Base-by-base conservation (phyloP, 2,888 invertebrate genomes). In the Linyphia triangularis region DNA sequence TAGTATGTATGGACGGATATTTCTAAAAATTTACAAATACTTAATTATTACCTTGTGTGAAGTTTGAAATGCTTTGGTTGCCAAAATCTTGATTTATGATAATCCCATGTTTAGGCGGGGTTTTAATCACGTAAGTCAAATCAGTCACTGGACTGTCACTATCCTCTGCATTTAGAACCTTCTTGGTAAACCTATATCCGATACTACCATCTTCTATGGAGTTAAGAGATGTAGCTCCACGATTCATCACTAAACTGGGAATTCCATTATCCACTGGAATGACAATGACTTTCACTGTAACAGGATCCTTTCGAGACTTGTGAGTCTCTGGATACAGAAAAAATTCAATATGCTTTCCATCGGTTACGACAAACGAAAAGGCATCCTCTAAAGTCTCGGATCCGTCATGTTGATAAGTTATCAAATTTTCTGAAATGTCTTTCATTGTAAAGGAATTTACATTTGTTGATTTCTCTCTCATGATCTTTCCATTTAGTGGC, bases 401-500 rank as follows among this genome's bases (percentile, higher is more conserved):
- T n/a, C 93, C 93, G 84, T 93, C 93, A 90, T 93, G 93, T 28
- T 92, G 92, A 90, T 93, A 93, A 61, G 91, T 92, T 72, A 93
- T 92, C 79, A 91, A 81, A 81, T 92, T 92, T 24, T 91, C 90
- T 26, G 91, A 91, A 40, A 93, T 85, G 88, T 93, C 93, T 19
- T 91, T 90, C 91, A 92, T 91, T 2, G 92, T 92, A 90, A 93
- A 93, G 13, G 90, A 83, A 1, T 91, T 91, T 9, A 92, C 91
- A 19, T 91, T 91, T 28, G 90, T 82, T 2, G 92, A 91, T 51
- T 90, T 90, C 90, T 92, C 92, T 90, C 90, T 91, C 79, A 92
- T 75, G 13, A 93, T 90, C n/a, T 91, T 91, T 7, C 93, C 93
- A 90, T 92, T 92, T 0, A 91, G 73, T 0, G 93, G 93, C 5